These are phyloP conservation scores for Sterna hirundo DNA, from an alignment of 2,113 vertebrate genomes.

Conservation along the genomic window DNA sequence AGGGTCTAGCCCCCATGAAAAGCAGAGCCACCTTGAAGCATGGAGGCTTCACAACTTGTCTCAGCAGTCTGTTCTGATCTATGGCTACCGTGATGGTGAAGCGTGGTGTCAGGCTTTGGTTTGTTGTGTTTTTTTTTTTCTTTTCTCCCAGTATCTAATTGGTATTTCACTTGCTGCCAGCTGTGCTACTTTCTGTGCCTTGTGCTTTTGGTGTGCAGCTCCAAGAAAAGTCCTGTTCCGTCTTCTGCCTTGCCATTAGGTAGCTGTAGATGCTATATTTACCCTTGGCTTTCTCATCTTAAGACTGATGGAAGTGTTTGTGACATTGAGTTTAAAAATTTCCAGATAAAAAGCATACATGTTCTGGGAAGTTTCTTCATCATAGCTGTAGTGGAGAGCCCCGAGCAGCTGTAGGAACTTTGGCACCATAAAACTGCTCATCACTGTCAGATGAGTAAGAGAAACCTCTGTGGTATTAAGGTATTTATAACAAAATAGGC, in stretches of 20 bases:
- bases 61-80: background rate
- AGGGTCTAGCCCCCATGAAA: background rate
- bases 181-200: background rate
- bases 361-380: background rate
- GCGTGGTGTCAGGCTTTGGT: background rate
- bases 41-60: background rate
- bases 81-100: rapidly evolving
- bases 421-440: background rate
- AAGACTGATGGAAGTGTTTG: background rate
- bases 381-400: background rate
- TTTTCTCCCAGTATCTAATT: background rate
- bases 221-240: background rate
- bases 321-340: background rate
- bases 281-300: background rate
- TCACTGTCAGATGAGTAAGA: background rate
- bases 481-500: background rate
- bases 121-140: background rate
- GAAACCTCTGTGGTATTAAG: background rate
- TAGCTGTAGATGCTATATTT: background rate
- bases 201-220: background rate
- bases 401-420: background rate
- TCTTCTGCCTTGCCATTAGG: background rate
- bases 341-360: background rate
- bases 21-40: background rate
- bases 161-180: background rate